Evolutionary conservation across 1,140 invertebrate genomes (phyloP).

Genomic region (Zelostemma sp.): DNA sequence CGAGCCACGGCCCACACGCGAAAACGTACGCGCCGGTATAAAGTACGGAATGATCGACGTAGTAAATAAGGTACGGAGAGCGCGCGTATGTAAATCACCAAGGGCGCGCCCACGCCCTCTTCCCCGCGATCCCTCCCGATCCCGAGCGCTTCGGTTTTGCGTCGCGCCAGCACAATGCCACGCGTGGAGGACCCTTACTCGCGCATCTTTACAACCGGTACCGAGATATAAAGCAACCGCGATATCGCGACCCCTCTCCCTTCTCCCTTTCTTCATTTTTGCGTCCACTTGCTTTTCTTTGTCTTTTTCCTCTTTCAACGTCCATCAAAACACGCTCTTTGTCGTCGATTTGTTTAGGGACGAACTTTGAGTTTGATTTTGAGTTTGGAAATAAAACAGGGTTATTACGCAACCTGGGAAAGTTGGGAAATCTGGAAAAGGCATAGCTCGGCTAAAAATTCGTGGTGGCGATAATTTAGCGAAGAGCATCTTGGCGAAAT

Average conservation of each 20-base stretch:
- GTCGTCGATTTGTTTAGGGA: too few relatives aligned
- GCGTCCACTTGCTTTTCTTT: not conserved
- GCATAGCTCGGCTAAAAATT: too few relatives aligned
- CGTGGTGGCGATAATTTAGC: too few relatives aligned
- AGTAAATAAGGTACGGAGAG: slow-evolving; percentile 67
- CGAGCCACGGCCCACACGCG: slow-evolving; percentile 51
- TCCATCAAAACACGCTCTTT: too few relatives aligned
- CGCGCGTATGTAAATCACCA: slow-evolving; percentile 69
- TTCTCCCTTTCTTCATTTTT: not conserved
- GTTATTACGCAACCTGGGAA: too few relatives aligned
- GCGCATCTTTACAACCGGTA: slow-evolving; percentile 44
- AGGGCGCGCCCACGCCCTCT: slow-evolving; percentile 65
- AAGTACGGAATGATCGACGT: slow-evolving; percentile 66
- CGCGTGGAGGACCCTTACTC: slow-evolving; percentile 20
- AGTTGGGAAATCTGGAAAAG: too few relatives aligned
- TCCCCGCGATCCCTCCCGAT: slow-evolving; percentile 13
- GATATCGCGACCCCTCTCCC: slow-evolving; percentile 44
- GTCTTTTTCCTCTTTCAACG: too few relatives aligned
- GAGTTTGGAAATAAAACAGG: too few relatives aligned
- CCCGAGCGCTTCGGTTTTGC: slow-evolving; percentile 11
- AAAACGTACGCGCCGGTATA: slow-evolving; percentile 48
- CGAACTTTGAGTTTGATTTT: too few relatives aligned
- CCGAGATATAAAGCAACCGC: slow-evolving; percentile 59
- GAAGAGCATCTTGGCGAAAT: too few relatives aligned
- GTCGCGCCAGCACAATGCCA: slow-evolving; percentile 37